Conservation (phyloP, 2,797 vertebrate genomes). For the Channa striata region DNA sequence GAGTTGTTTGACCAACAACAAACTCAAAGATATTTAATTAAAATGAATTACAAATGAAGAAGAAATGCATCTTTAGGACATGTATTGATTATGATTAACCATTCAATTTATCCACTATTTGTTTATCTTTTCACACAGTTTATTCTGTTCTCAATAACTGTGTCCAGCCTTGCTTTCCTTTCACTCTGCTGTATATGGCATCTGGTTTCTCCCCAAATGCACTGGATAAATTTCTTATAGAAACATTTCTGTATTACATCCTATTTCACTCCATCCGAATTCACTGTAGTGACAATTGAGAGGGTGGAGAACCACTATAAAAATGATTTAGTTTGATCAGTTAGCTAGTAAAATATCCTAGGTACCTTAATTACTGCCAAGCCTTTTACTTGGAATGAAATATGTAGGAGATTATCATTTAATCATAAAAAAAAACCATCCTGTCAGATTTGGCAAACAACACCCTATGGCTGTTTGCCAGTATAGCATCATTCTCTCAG, state of each 20-base stretch:
- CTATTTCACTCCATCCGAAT: too few relatives aligned
- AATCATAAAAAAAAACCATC: neutral
- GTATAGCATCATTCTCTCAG: neutral
- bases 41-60: neutral
- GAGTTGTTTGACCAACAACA: neutral
- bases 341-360: neutral
- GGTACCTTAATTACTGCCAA: neutral
- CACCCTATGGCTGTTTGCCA: neutral
- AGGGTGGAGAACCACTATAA: too few relatives aligned
- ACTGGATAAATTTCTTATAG: too few relatives aligned
- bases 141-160: neutral
- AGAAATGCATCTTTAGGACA: too few relatives aligned
- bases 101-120: neutral
- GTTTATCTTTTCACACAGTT: neutral
- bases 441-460: slow-evolving; percentile 8
- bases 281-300: too few relatives aligned
- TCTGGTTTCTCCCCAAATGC: neutral
- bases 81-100: too few relatives aligned
- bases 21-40: neutral
- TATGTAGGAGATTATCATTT: neutral
- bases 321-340: too few relatives aligned
- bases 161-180: neutral
- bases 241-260: neutral
- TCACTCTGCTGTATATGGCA: neutral
- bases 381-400: neutral